Conservation (phyloP, 2,113 vertebrate species). For the Falco punctatus region DNA sequence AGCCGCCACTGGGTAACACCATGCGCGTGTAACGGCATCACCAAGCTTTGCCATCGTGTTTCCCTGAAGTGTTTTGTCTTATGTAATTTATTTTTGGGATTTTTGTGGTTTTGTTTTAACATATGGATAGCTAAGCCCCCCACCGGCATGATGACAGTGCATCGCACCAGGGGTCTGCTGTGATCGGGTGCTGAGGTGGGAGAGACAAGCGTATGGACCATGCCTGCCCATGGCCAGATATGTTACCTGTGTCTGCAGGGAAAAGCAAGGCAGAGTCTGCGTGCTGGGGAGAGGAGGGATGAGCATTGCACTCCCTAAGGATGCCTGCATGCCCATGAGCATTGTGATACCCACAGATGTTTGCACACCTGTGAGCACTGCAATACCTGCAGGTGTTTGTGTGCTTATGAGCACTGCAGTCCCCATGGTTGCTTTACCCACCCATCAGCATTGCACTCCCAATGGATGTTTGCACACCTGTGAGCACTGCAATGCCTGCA, state of each 20-base stretch:
- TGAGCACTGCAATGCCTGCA: no score
- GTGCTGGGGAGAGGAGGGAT: neutral
- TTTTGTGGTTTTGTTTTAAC: no score
- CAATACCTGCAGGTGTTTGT: neutral
- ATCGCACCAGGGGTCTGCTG: rapidly evolving
- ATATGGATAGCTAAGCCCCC: neutral
- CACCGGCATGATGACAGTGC: rapidly evolving
- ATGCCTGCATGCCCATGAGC: neutral
- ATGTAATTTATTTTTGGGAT: no score
- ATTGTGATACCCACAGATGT: neutral
- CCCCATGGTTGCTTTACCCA: no score
- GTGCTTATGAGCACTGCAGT: neutral
- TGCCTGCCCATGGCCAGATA: rapidly evolving
- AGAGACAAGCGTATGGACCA: rapidly evolving
- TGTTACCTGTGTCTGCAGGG: rapidly evolving
- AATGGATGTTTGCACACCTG: no score
- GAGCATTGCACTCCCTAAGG: no score
- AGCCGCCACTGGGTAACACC: rapidly evolving
- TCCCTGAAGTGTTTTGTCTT: neutral
- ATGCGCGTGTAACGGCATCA: rapidly evolving
- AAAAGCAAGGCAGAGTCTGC: neutral
- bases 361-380: no score
- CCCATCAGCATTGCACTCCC: no score
- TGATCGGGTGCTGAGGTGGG: neutral
- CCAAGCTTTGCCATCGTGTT: rapidly evolving